phyloP scores from a whole-genome alignment of 2,888 invertebrate species.

The Dicyrtomina minuta region DNA sequence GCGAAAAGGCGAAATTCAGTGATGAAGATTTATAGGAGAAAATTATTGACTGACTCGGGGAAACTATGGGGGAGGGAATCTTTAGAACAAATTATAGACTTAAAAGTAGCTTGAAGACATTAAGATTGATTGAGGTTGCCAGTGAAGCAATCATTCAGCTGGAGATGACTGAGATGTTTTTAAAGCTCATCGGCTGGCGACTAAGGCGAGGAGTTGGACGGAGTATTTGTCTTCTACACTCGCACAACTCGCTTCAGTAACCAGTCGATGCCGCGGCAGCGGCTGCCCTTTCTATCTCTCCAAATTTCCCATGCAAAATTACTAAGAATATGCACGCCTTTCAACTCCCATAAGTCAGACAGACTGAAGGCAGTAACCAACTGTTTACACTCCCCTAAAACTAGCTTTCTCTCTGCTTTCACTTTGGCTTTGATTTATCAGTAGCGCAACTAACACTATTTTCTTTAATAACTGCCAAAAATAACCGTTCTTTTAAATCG shows the following conservation, averaged over 20 bases:
- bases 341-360: background rate
- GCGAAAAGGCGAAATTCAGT: background rate
- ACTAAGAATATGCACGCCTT: background rate
- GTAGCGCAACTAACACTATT: too few species aligned
- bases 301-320: background rate
- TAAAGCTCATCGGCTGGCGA: background rate
- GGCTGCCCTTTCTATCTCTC: background rate
- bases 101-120: constrained; percentile 12
- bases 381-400: too few species aligned
- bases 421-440: too few species aligned
- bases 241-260: too few species aligned
- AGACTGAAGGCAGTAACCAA: background rate
- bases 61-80: too few species aligned
- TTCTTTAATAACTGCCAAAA: too few species aligned
- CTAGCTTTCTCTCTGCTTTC: too few species aligned
- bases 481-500: too few species aligned
- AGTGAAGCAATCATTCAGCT: constrained; percentile 28
- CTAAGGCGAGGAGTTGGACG: constrained; percentile 12
- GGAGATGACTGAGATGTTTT: constrained; percentile 27
- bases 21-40: too few species aligned
- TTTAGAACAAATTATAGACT: background rate
- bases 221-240: constrained; percentile 21
- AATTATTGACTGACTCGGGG: too few species aligned
- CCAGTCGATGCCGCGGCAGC: too few species aligned
- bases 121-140: constrained; percentile 28